Evolutionary conservation across 2,113 vertebrate species (phyloP).

Genomic region (Misgurnus mizolepis): DNA sequence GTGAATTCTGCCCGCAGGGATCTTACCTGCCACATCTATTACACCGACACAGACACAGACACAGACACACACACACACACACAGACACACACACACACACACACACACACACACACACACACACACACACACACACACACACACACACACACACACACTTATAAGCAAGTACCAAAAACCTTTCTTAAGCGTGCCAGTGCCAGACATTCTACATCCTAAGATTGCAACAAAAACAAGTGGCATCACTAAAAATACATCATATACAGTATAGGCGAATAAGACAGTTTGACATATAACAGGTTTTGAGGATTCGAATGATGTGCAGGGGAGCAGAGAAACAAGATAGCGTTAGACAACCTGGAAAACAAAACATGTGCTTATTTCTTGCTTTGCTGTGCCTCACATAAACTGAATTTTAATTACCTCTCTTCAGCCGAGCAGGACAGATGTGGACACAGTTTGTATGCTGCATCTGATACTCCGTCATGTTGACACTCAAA

Average conservation of each 20-base stretch:
- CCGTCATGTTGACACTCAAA: constrained; percentile 38
- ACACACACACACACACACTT: constrained; percentile 25
- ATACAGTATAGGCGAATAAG: background rate
- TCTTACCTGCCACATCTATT: constrained; percentile 42
- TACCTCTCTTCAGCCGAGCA: constrained; percentile 16
- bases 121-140: constrained; percentile 30
- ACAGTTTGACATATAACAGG: background rate
- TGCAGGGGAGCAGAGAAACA: background rate
- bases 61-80: constrained; percentile 29
- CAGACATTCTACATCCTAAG: background rate
- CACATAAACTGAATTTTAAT: constrained; percentile 33
- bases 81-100: constrained; percentile 26
- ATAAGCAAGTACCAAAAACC: background rate
- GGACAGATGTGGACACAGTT: constrained; percentile 31
- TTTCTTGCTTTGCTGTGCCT: constrained; percentile 33
- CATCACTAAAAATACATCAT: constrained; percentile 19
- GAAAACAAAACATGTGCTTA: background rate
- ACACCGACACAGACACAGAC: too few species aligned
- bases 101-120: constrained; percentile 32
- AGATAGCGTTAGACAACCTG: background rate
- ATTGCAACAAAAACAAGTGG: background rate
- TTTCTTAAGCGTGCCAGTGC: background rate
- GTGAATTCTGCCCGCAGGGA: constrained; percentile 32
- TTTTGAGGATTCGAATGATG: background rate
- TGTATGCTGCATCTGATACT: constrained; percentile 15